Evolutionary conservation across 2,888 invertebrate genomes (phyloP).

Genomic region (Melieria crassipennis): DNA sequence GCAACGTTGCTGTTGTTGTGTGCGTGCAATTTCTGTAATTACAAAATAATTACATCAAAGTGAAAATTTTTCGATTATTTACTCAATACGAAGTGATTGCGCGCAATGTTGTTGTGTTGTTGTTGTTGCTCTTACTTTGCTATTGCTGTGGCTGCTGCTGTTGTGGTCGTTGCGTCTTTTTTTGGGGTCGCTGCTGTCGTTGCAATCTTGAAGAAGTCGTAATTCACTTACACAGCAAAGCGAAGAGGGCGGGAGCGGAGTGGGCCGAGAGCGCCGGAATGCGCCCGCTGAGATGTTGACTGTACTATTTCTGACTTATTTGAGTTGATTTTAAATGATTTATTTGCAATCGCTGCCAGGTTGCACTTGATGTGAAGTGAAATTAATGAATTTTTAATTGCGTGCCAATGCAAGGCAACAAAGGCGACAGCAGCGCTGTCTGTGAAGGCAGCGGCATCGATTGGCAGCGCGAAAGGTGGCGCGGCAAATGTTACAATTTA

Average conservation of each 20-base stretch:
- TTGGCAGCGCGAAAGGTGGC: no score
- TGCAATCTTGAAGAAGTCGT: no score
- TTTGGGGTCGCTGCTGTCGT: no score
- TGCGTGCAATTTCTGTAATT: neutral
- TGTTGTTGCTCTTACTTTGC: neutral
- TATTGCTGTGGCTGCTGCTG: neutral
- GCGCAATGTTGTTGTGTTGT: neutral
- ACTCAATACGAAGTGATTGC: neutral
- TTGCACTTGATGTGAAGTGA: neutral
- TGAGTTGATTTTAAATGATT: constrained; percentile 16
- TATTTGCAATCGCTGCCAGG: neutral
- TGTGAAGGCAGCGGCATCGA: no score
- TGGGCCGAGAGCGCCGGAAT: no score
- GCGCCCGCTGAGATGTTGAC: neutral
- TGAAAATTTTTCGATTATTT: constrained; percentile 12
- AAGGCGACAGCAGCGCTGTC: no score
- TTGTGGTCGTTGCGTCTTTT: neutral
- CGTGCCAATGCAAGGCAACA: neutral
- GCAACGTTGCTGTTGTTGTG: neutral
- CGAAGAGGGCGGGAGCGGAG: no score
- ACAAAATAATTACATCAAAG: constrained; percentile 16
- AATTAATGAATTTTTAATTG: constrained; percentile 7
- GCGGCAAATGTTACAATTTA: no score
- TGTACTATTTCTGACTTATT: neutral
- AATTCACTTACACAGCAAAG: no score